phyloP scores from a whole-genome alignment of 2,888 invertebrate species.

The Pheosia tremula region DNA sequence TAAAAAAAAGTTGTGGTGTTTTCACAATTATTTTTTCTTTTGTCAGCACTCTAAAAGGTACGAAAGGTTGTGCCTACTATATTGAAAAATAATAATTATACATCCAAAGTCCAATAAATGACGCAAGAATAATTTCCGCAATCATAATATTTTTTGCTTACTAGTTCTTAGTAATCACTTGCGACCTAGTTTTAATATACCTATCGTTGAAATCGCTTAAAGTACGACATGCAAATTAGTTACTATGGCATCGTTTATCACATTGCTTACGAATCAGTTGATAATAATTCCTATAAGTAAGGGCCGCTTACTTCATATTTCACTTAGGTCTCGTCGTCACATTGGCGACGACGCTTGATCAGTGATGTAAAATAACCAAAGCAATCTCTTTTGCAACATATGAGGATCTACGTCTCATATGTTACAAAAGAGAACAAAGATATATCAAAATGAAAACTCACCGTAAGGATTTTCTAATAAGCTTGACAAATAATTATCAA shows the following conservation, averaged over 20 bases:
- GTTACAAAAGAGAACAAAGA: too few species aligned
- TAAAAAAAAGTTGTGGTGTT: too few species aligned
- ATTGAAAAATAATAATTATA: too few species aligned
- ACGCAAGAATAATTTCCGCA: background rate
- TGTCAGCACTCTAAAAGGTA: too few species aligned
- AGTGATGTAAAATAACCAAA: slow-evolving; percentile 15
- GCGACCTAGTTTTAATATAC: slow-evolving; percentile 3
- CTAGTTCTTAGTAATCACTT: background rate
- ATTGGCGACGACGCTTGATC: slow-evolving; percentile 17
- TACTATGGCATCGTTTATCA: slow-evolving; percentile 24
- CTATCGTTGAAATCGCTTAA: slow-evolving; percentile 12
- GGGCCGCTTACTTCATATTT: slow-evolving; percentile 16
- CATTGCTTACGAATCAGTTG: slow-evolving; percentile 12
- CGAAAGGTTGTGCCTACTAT: too few species aligned
- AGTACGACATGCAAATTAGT: slow-evolving; percentile 13
- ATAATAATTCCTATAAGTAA: slow-evolving; percentile 15
- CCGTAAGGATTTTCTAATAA: too few species aligned
- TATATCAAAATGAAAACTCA: too few species aligned
- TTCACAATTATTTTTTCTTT: too few species aligned
- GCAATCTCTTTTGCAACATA: slow-evolving; percentile 21
- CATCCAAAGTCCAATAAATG: background rate
- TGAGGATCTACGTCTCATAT: background rate
- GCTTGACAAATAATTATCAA: too few species aligned
- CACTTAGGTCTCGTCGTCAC: slow-evolving; percentile 13
- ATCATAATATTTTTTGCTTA: background rate